Evolutionary conservation across 2,888 invertebrate genomes (phyloP).

Genomic region (Drosophila helvetica): DNA sequence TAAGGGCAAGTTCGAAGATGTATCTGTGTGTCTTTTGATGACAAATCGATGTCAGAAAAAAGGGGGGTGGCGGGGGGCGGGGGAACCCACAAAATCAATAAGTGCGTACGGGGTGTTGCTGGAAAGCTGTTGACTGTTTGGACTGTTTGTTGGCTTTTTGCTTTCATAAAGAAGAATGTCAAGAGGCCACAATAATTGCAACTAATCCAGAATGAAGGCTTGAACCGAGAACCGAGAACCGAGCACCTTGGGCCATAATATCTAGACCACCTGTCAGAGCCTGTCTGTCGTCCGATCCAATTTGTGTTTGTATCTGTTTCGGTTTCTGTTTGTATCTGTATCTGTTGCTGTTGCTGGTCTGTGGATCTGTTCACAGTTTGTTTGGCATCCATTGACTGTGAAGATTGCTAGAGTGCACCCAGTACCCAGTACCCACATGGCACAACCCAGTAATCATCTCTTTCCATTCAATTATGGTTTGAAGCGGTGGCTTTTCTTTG

Average conservation of each 20-base stretch:
- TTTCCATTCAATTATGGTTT: slow-evolving; percentile 53
- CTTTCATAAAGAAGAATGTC: slow-evolving; percentile 72
- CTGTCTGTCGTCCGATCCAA: slow-evolving; percentile 46
- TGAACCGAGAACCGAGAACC: slow-evolving; percentile 36
- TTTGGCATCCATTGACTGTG: slow-evolving; percentile 47
- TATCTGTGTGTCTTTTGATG: slow-evolving; percentile 41
- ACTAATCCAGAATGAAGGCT: slow-evolving; percentile 71
- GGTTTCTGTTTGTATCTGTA: background rate
- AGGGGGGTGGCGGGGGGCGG: background rate
- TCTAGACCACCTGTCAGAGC: slow-evolving; percentile 44
- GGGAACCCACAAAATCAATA: slow-evolving; percentile 55
- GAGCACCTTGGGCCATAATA: slow-evolving; percentile 69
- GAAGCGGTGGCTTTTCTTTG: slow-evolving; percentile 25
- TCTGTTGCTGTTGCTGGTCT: slow-evolving; percentile 1
- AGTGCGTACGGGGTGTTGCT: slow-evolving; percentile 52
- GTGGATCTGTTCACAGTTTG: slow-evolving; percentile 50
- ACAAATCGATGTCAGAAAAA: slow-evolving; percentile 56
- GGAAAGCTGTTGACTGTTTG: slow-evolving; percentile 37
- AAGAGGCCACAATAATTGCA: slow-evolving; percentile 79
- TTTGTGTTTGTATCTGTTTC: slow-evolving; percentile 28
- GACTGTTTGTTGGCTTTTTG: slow-evolving; percentile 14
- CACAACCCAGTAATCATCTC: slow-evolving; percentile 39
- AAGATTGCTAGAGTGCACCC: slow-evolving; percentile 52
- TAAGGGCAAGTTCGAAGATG: slow-evolving; percentile 65
- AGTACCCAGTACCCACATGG: slow-evolving; percentile 16